These are phyloP conservation scores for Andrena minutula DNA, from an alignment of 2,888 invertebrate genomes.

Conservation along the genomic window DNA sequence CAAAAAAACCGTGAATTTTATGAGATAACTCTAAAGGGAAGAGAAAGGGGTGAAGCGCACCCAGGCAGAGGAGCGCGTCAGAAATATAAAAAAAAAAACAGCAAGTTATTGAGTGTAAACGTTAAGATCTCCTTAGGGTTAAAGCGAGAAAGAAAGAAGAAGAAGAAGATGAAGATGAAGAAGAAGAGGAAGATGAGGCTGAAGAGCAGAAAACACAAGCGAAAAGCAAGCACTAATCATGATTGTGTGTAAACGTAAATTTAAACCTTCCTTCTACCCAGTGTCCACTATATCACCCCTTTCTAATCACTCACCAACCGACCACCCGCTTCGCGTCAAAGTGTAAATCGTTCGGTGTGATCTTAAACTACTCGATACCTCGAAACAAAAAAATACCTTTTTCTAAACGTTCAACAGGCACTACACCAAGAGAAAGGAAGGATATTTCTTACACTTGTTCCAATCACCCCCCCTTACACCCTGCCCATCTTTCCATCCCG, in stretches of 20 bases:
- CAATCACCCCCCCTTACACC: constrained; percentile 47
- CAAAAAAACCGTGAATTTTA: constrained; percentile 70
- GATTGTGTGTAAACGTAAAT: constrained; percentile 83
- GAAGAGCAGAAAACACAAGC: constrained; percentile 70
- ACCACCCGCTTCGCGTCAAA: constrained; percentile 51
- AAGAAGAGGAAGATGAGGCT: constrained; percentile 63
- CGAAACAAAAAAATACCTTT: constrained; percentile 66
- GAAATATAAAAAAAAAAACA: constrained; percentile 42
- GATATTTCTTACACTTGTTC: constrained; percentile 69
- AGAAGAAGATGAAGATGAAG: constrained; percentile 77
- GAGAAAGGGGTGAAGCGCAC: constrained; percentile 40
- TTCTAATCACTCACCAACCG: constrained; percentile 59
- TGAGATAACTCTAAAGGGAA: constrained; percentile 32
- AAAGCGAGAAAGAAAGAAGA: constrained; percentile 70
- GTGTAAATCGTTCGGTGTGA: constrained; percentile 73
- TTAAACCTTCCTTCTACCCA: constrained; percentile 69
- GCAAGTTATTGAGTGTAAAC: constrained; percentile 82
- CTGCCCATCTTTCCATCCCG: not conserved
- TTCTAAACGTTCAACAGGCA: constrained; percentile 80
- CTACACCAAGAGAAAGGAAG: constrained; percentile 64
- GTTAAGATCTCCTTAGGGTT: constrained; percentile 83
- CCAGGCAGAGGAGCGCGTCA: constrained; percentile 55
- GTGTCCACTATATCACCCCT: constrained; percentile 59
- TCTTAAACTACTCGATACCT: constrained; percentile 74
- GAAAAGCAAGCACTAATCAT: constrained; percentile 78